phyloP scores from a whole-genome alignment of 2,888 invertebrate genomes.

The Eurois occulta region DNA sequence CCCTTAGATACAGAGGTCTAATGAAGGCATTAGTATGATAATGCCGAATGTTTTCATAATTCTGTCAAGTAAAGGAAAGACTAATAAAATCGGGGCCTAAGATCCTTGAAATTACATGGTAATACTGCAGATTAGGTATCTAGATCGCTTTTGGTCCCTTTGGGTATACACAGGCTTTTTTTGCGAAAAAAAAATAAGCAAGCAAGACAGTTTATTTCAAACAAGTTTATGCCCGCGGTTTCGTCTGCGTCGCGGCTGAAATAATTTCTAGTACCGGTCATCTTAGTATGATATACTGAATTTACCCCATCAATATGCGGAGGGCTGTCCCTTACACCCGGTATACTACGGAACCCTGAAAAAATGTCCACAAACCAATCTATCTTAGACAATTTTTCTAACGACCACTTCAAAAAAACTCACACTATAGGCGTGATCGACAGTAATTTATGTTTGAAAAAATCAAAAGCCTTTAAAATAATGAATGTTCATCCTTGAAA shows the following conservation, averaged over 20 bases:
- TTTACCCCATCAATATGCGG: too few relatives aligned
- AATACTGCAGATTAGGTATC: conserved; percentile 4
- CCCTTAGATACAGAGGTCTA: background rate
- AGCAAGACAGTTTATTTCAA: too few relatives aligned
- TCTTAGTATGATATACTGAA: too few relatives aligned
- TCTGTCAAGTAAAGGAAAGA: background rate
- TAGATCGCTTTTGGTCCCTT: background rate
- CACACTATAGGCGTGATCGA: background rate
- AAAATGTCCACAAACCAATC: background rate
- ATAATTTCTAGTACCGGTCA: too few relatives aligned
- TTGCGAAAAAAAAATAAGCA: background rate
- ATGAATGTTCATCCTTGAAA: background rate
- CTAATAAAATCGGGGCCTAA: background rate
- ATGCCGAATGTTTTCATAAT: conserved; percentile 15
- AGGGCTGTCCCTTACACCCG: too few relatives aligned
- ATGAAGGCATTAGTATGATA: conserved; percentile 28
- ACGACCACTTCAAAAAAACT: background rate
- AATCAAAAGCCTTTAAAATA: conserved; percentile 5
- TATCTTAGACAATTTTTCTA: background rate
- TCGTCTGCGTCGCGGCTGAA: too few relatives aligned
- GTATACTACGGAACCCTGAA: background rate
- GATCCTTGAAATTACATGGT: conserved; percentile 25
- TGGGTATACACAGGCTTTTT: background rate
- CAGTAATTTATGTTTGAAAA: background rate
- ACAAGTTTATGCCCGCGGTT: too few relatives aligned